These are phyloP conservation scores for Tachysurus vachellii DNA, from an alignment of 2,113 vertebrate genomes.

Conservation along the genomic window DNA sequence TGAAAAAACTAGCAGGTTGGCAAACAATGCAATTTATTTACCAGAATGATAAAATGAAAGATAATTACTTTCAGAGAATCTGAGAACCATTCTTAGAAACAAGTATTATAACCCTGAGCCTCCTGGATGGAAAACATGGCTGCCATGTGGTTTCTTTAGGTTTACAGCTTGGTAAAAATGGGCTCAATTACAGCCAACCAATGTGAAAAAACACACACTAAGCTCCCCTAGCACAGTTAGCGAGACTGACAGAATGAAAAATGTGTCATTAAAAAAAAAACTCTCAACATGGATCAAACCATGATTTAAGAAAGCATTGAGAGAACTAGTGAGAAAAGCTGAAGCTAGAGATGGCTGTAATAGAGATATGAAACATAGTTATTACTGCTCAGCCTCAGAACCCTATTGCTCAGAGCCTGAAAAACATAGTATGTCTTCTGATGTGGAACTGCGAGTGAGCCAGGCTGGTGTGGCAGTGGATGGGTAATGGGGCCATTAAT, in stretches of 20 bases:
- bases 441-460: conserved; percentile 54
- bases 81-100: background rate
- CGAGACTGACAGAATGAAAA: background rate
- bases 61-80: background rate
- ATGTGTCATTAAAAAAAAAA: background rate
- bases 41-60: background rate
- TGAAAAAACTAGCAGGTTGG: background rate
- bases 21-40: background rate
- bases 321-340: conserved; percentile 35
- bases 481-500: conserved; percentile 39
- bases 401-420: background rate
- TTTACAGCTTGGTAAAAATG: conserved; percentile 47
- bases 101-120: conserved; percentile 2
- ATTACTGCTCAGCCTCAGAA: conserved; percentile 15
- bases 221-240: background rate
- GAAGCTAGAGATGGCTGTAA: background rate
- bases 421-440: conserved; percentile 42
- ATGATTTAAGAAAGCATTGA: conserved; percentile 6
- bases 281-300: too few species aligned
- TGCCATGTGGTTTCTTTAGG: conserved; percentile 45
- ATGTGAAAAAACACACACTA: conserved; percentile 37
- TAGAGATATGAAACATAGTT: conserved; percentile 5
- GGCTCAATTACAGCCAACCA: conserved; percentile 49
- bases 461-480: conserved; percentile 37
- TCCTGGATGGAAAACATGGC: conserved; percentile 37